Conservation (phyloP, 2,888 invertebrate species). For the Exephanes ischioxanthus region DNA sequence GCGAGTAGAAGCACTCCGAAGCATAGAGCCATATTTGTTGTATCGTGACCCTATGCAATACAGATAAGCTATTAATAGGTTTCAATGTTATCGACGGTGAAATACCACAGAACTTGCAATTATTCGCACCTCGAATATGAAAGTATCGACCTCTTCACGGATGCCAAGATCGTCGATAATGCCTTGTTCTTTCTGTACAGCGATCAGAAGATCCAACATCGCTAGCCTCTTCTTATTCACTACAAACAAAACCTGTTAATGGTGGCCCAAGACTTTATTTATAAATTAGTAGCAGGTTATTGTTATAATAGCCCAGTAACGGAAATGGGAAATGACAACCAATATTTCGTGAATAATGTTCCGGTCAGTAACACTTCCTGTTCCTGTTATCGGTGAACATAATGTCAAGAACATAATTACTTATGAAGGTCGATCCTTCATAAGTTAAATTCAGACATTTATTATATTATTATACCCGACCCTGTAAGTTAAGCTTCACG, state of each 20-base stretch:
- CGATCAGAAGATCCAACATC: conserved; percentile 69
- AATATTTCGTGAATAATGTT: background rate
- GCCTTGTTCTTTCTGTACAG: conserved; percentile 51
- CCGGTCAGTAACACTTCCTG: too few relatives aligned
- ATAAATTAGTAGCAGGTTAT: too few relatives aligned
- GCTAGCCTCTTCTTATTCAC: conserved; percentile 66
- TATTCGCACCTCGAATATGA: conserved; percentile 7
- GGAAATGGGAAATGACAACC: background rate
- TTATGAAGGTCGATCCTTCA: too few relatives aligned
- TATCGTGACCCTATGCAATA: conserved; percentile 67
- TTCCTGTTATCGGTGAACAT: too few relatives aligned
- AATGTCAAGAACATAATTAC: too few relatives aligned
- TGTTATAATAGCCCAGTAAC: too few relatives aligned
- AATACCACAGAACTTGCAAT: background rate
- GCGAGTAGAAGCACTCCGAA: conserved; percentile 66
- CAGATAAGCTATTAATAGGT: background rate
- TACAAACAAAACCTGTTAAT: background rate
- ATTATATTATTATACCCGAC: too few relatives aligned
- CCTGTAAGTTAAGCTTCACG: too few relatives aligned
- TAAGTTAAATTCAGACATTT: too few relatives aligned
- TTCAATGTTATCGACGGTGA: background rate
- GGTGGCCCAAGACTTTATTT: background rate
- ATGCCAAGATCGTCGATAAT: conserved; percentile 67
- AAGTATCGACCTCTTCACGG: conserved; percentile 70
- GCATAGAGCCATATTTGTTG: conserved; percentile 60